Base-by-base conservation (phyloP, 2,113 vertebrate species). In the Colinus virginianus region DNA sequence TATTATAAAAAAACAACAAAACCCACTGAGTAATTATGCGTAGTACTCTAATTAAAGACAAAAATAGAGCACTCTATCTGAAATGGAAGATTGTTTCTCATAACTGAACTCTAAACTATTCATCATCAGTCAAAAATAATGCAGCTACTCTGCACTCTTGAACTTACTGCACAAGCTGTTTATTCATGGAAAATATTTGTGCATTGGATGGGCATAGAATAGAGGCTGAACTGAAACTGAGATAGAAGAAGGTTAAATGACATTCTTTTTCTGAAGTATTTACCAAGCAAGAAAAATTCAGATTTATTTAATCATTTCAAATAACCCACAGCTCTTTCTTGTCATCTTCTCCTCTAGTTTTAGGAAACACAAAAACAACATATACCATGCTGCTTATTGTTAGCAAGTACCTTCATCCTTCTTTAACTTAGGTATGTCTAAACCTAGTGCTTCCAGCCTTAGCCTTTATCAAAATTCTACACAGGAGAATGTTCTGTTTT, bases 151-250 rank as follows among this genome's bases (percentile, higher is more conserved):
- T 88, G 82, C 36, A 88, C 43, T 83, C 51, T 88, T 6, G 42
- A 96, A 58, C 38, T 89, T 68, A 45, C 34, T 78, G 61, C 1
- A 1, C 25, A 75, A 67, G 48, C 85, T 89, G 53, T 87, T 96
- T 96, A 90, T 82, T 78, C 34, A 34, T 55, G 71, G 55, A 53
- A 93, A 95, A 87, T 91, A 87, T 91, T 95, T 94, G 77, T 85
- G 28, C 34, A 75, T 42, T 28, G 18, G 20, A 64, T 21, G 53
- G 62, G 62, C 3, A 0, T 76, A 76, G 36, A 71, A 15, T 13
- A 72, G n/a, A 56, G 26, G 18, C 53, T 90, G 53, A 89, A 61
- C 18, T 83, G 84, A 53, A 89, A 40, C 49, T 69, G 26, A 38
- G 77, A 13, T 59, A 42, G 76, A 83, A 40, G 32, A 75, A 38